Evolutionary conservation across 64 coral and sea anemone genomes (phyloP).

Genomic region (Dendrophyllia cribrosa): DNA sequence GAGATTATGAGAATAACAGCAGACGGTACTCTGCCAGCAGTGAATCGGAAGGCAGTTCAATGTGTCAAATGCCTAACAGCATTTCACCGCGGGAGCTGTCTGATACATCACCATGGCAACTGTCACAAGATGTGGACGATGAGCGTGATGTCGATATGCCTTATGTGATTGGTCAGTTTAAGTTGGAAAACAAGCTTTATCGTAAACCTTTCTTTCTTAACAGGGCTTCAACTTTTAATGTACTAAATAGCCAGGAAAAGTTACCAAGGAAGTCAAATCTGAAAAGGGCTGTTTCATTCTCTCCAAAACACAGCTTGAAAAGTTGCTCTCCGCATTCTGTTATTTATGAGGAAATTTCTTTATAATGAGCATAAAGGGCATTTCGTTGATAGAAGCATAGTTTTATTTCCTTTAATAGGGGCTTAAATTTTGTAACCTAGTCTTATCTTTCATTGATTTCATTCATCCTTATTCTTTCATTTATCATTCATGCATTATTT

Average conservation of each 20-base stretch:
- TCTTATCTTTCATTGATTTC: no score
- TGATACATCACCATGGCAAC: constrained; percentile 35
- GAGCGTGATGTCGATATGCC: constrained; percentile 76
- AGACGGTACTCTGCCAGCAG: constrained; percentile 51
- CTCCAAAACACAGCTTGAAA: background rate
- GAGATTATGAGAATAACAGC: constrained; percentile 18
- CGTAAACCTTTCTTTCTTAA: constrained; percentile 39
- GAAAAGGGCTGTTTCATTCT: constrained; percentile 13
- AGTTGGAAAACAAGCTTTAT: constrained; percentile 33
- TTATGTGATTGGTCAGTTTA: constrained; percentile 85
- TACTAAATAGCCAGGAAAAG: background rate
- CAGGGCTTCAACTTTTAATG: constrained; percentile 33
- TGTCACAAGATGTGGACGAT: constrained; percentile 43
- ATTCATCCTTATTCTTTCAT: no score
- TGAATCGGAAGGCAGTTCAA: constrained; percentile 30
- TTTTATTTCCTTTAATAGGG: no score
- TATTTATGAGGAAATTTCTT: constrained; percentile 30
- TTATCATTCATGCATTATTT: no score
- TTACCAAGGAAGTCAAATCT: constrained; percentile 25
- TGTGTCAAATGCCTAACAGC: background rate
- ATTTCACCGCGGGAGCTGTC: background rate
- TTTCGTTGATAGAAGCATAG: no score
- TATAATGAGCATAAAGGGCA: background rate
- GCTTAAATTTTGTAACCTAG: no score
- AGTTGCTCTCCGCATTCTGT: constrained; percentile 14